Base-by-base conservation (phyloP, 2,888 invertebrate genomes). In the Bugula neritina region DNA sequence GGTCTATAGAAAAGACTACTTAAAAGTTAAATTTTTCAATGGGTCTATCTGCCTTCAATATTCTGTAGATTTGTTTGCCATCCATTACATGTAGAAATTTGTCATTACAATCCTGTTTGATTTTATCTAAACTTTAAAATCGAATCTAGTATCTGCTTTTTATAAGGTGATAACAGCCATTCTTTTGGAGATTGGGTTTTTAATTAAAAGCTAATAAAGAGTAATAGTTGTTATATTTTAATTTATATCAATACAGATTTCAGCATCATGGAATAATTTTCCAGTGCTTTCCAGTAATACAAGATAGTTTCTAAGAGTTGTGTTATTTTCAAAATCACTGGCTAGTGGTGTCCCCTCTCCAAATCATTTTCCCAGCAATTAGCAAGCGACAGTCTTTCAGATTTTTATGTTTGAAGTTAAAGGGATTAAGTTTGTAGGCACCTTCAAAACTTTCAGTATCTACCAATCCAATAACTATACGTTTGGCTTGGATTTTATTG, bases 361-460 rank as follows among this genome's bases (percentile, higher is more conserved):
- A n/a, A n/a, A 57, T 23, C 57, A 57, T 57, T 57, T 57, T 57
- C n/a, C 57, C 57, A 57, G 5, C 57, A 27, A 57, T 27, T 57
- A 57, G 23, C n/a, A 57, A n/a, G 27, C 57, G 5, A 27, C 57
- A 57, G 57, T 57, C 5, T 57, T 57, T 57, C n/a, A 57, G n/a
- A n/a, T 57, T 5, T 27, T 57, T 57, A 57, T 57, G 57, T 57
- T 57, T 57, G 27, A 57, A 57, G 27, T 57, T 57, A 27, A 57
- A 57, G 5, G 57, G 57, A 23, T 57, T 57, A 27, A 23, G 27
- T 13, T 57, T 27, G 27, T 25, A 57, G 57, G n/a, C 27, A 23
- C 57, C 57, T 57, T 57, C 57, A 57, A 13, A 57, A n/a, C 57
- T 57, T 21, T 27, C 10, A 23, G 57, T 23, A 57, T 57, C 57